phyloP scores from a whole-genome alignment of 2,113 vertebrate genomes.

The Phocoena phocoena region DNA sequence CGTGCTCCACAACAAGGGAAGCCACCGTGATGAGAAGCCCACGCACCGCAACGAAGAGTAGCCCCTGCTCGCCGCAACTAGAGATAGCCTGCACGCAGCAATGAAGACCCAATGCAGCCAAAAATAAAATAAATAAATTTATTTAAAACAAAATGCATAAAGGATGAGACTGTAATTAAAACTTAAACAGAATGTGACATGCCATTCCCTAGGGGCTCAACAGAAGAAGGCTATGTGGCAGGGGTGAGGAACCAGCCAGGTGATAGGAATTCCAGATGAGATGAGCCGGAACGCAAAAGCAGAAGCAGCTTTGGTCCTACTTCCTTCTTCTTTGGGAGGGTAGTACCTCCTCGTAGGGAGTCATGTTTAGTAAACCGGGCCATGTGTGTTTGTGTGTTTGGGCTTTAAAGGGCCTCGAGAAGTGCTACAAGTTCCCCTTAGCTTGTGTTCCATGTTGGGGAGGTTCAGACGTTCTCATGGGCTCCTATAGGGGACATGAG shows the following conservation, averaged over 20 bases:
- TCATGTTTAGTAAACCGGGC: not conserved
- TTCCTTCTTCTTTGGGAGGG: not conserved
- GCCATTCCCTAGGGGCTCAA: not conserved
- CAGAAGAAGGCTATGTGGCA: not conserved
- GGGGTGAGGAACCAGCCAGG: not conserved
- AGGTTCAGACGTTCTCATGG: not conserved
- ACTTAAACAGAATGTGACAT: not conserved
- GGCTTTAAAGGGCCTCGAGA: not conserved
- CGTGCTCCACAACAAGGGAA: no score
- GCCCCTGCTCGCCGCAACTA: no score
- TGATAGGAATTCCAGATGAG: not conserved
- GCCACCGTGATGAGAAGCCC: no score
- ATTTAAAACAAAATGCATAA: not conserved
- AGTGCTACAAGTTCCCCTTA: not conserved
- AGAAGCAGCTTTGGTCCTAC: not conserved
- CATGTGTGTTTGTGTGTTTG: not conserved
- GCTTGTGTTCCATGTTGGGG: not conserved
- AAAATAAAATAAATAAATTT: no score
- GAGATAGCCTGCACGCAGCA: no score
- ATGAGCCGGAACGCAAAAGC: not conserved
- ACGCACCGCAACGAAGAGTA: no score
- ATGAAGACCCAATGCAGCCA: no score
- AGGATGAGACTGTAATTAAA: not conserved
- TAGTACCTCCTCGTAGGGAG: not conserved
- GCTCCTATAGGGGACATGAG: not conserved